These are phyloP conservation scores for Argyrosomus regius DNA, from an alignment of 2,797 vertebrate genomes.

Conservation along the genomic window DNA sequence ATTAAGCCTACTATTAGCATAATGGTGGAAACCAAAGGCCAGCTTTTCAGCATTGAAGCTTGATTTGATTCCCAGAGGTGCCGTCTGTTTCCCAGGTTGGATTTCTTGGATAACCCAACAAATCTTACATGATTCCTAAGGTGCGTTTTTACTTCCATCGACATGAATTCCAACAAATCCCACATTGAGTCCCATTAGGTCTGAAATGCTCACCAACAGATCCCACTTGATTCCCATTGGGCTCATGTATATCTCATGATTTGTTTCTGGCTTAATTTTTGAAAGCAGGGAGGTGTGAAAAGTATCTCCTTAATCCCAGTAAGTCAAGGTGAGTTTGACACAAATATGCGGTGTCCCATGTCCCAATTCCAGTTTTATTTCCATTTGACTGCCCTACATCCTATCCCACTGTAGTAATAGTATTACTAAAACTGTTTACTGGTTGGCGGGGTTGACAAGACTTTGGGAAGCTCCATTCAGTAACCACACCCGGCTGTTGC, in stretches of 20 bases:
- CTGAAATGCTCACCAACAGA: neutral
- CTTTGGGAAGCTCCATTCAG: too few species aligned
- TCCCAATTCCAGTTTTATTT: neutral
- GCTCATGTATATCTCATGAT: neutral
- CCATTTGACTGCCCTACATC: neutral
- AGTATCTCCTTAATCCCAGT: neutral
- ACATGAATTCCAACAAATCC: conserved; percentile 35
- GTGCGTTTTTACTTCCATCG: conserved; percentile 5
- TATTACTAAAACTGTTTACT: neutral
- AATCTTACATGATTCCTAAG: conserved; percentile 33
- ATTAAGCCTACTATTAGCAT: neutral
- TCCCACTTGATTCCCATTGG: conserved; percentile 11
- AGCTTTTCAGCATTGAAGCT: neutral
- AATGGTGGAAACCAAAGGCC: conserved; percentile 3
- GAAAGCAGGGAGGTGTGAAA: neutral
- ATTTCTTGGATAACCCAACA: conserved; percentile 26
- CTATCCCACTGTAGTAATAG: neutral
- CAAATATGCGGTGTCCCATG: neutral
- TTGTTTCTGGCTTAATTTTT: conserved; percentile 6
- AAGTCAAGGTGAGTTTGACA: too few species aligned
- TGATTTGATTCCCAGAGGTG: neutral
- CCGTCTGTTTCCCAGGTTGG: neutral
- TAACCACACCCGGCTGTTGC: too few species aligned
- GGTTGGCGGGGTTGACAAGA: too few species aligned
- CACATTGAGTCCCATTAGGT: neutral